Evolutionary conservation across 2,888 invertebrate species (phyloP).

Genomic region (Neoitamus cyanurus): DNA sequence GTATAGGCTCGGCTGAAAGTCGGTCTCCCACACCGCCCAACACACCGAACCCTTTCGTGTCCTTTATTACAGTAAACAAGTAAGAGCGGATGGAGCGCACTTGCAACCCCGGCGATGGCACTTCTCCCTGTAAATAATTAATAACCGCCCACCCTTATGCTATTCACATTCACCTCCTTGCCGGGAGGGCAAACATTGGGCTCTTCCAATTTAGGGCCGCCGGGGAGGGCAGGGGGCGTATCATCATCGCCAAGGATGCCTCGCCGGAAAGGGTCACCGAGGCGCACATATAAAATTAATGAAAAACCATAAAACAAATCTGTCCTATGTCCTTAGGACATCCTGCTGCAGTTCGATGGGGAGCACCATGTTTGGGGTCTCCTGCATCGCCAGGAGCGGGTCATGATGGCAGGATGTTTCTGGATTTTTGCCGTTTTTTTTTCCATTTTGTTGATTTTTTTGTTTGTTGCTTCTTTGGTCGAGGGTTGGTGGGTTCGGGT

Average conservation of each 20-base stretch:
- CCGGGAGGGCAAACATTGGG: slow-evolving; percentile 36
- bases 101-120: slow-evolving; percentile 36
- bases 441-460: too few relatives aligned
- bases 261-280: slow-evolving; percentile 22
- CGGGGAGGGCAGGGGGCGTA: too few relatives aligned
- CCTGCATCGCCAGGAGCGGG: background rate
- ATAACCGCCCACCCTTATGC: background rate
- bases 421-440: slow-evolving; percentile 2
- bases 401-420: slow-evolving; percentile 14
- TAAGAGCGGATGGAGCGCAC: background rate
- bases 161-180: slow-evolving; percentile 2
- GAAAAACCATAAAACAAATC: slow-evolving; percentile 49
- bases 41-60: slow-evolving; percentile 22
- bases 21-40: background rate
- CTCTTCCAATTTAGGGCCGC: slow-evolving; percentile 29
- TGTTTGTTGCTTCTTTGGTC: background rate
- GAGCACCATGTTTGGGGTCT: background rate
- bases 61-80: slow-evolving; percentile 35
- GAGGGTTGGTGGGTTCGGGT: background rate
- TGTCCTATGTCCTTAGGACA: slow-evolving; percentile 44
- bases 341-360: slow-evolving; percentile 40
- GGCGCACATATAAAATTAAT: slow-evolving; percentile 47
- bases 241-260: slow-evolving; percentile 17
- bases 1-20: background rate
- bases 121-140: slow-evolving; percentile 42